Conservation (phyloP, 2,888 invertebrate species). For the Andrena minutula region DNA sequence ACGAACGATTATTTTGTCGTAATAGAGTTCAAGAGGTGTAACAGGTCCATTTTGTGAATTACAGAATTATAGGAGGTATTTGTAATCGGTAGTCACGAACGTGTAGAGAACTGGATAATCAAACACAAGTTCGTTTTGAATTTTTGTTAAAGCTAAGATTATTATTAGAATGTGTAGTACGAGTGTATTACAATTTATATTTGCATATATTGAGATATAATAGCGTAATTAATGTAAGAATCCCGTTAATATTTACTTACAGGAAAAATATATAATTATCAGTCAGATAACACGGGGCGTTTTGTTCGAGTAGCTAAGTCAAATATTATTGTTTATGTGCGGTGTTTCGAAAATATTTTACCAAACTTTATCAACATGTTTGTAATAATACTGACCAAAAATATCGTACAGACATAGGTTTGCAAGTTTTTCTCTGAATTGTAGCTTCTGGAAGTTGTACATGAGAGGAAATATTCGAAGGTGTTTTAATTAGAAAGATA, state of each 20-base stretch:
- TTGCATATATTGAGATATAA: constrained; percentile 43
- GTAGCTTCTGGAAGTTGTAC: neutral
- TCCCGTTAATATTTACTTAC: constrained; percentile 41
- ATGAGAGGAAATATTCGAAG: no score
- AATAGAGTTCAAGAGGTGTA: constrained; percentile 25
- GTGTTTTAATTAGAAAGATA: no score
- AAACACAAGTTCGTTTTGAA: constrained; percentile 59
- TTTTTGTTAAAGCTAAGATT: constrained; percentile 55
- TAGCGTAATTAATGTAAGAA: constrained; percentile 49
- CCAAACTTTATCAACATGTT: neutral
- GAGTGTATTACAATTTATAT: constrained; percentile 43
- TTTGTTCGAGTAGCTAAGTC: constrained; percentile 54
- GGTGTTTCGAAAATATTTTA: neutral
- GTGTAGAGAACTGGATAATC: constrained; percentile 59
- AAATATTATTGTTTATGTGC: constrained; percentile 35
- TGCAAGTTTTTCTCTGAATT: neutral
- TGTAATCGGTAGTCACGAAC: constrained; percentile 39
- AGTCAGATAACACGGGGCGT: constrained; percentile 41
- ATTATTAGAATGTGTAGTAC: constrained; percentile 35
- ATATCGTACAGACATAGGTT: neutral
- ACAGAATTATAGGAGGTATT: constrained; percentile 25
- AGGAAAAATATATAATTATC: constrained; percentile 37
- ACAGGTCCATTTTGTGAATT: constrained; percentile 33
- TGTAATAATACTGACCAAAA: neutral
- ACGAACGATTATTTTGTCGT: constrained; percentile 28